Conservation (phyloP, 2,797 vertebrate species). For the Coregonus ussuriensis region DNA sequence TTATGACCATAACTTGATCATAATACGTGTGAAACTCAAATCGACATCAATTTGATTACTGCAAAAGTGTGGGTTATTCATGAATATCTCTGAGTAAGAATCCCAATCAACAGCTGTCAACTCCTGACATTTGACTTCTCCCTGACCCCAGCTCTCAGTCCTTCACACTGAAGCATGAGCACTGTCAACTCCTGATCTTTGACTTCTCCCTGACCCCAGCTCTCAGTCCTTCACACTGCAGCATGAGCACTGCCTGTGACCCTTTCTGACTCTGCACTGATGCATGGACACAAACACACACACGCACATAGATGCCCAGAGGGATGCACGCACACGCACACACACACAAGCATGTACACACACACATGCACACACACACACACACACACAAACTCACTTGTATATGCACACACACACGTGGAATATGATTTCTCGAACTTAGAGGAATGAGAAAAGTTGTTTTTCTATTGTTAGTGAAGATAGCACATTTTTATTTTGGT, state of each 20-base stretch:
- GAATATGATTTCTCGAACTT: background rate
- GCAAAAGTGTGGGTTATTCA: background rate
- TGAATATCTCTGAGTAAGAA: background rate
- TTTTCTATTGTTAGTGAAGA: conserved; percentile 74
- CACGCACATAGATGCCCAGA: background rate
- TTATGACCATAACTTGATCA: no score
- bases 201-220: background rate
- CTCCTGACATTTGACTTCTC: background rate
- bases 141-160: background rate
- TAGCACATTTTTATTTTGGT: conserved; percentile 40
- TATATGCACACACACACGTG: background rate
- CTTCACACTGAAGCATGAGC: background rate
- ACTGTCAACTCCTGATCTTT: conserved; percentile 19
- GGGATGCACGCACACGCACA: no score
- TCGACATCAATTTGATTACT: background rate
- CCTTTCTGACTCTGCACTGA: conserved; percentile 22
- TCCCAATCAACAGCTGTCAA: background rate
- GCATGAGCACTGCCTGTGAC: conserved; percentile 36
- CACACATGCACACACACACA: background rate
- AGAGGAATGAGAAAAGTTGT: conserved; percentile 67
- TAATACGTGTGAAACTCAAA: background rate
- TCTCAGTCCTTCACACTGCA: background rate
- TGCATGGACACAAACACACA: background rate
- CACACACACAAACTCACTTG: background rate
- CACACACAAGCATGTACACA: no score